Evolutionary conservation across 2,797 vertebrate species (phyloP), one percentile per base, ranked within the genome.

Genomic region (Anguilla anguilla): DNA sequence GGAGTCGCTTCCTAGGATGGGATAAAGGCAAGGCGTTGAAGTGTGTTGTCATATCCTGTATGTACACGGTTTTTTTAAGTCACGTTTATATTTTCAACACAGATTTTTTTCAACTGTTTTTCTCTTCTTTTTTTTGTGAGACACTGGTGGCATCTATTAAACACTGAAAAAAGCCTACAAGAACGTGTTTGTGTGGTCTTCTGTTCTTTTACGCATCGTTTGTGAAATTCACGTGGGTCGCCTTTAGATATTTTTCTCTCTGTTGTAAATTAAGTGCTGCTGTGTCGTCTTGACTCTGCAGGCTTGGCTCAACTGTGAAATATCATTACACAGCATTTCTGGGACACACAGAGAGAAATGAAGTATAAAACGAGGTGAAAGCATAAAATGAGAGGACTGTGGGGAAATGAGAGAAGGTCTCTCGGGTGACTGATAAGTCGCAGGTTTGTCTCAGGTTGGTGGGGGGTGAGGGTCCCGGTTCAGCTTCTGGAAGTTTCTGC

Each of bases 21-120:
- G 87, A 87, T 25, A 87, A 87, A 82, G 87, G 87, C 79, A 87
- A 87, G 81, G 79, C 83, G 43, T 61, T 53, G 59, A 59, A 69
- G 35, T 81, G 19, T 39, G 28, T 46, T 2, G 31, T 69, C 61
- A 49, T 25, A 49, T 25, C 39, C 11, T 77, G 72, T 35, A 9
- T 69, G n/a, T 85, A 51, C 49, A 9, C 19, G 22, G 22, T 22
- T 28, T 64, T 85, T 31, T 25, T 7, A 55, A 13, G 35, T 59
- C 10, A 15, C 9, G 19, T 43, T 35, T 43, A 35, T 77, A 43
- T 77, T 77, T 77, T 77, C 28, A 15, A 39, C 6, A 77, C 13
- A 35, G 69, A 35, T 35, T 22, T n/a, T 22, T n/a, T 25, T n/a
- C 2, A 9, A 17, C 25, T 64, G 19, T 64, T 64, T 64, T 25